Evolutionary conservation across 2,113 vertebrate genomes (phyloP), one percentile per base, ranked within the genome.

Genomic region (Sphaerodactylus townsendi): DNA sequence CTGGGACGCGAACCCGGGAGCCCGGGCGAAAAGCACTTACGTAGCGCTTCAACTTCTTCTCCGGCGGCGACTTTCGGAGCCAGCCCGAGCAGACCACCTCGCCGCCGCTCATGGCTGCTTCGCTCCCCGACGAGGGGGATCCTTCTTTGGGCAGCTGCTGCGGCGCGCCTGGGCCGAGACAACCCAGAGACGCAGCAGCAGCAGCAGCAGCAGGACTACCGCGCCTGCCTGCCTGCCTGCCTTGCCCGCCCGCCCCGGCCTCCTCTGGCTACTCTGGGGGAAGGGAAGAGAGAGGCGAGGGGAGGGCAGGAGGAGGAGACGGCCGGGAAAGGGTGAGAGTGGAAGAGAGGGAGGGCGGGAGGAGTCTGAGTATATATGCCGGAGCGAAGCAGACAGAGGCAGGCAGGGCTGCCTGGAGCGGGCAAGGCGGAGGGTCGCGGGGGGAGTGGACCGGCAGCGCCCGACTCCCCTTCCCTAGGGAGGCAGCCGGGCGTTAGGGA

Each of bases 1-100:
- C 50, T 15, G 37, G 6, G 2, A 10, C 28, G 30, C 0, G 28
- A 39, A n/a, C n/a, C n/a, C n/a, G n/a, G n/a, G n/a, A n/a, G n/a
- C n/a, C n/a, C n/a, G n/a, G n/a, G n/a, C n/a, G n/a, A n/a, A n/a
- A n/a, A n/a, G n/a, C 44, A 44, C 98, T 99, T 98, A 99, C 98
- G 96, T 99, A 99, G 97, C 98, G 98, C 95, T 98, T 98, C 96
- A 99, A 97, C 98, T 99, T 99, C 94, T 99, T 99, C 95, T 99
- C 98, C 91, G 98, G 98, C 83, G 98, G 98, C 77, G 98, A 99
- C 96, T 99, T 99, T 95, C 98, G 97, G 75, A 99, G 96, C 98
- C 98, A 99, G 82, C 98, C 98, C 62, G 97, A 96, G 88, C 96
- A 98, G 91, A 99, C 97, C 96, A 98, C 97, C 87, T 99, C 98